These are phyloP conservation scores for Thyatira batis DNA, from an alignment of 2,888 invertebrate genomes.

Conservation along the genomic window DNA sequence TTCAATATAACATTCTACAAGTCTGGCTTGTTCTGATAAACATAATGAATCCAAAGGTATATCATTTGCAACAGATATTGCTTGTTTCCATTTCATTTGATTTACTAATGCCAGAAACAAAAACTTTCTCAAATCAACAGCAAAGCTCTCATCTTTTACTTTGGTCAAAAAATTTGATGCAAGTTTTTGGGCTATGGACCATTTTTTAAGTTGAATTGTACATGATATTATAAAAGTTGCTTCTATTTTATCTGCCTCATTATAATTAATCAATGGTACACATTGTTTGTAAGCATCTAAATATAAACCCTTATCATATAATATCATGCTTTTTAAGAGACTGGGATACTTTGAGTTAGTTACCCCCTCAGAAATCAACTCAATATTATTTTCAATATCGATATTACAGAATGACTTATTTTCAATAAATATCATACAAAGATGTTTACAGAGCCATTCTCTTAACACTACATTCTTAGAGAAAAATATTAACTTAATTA, in stretches of 20 bases:
- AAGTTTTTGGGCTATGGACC: conserved; percentile 68
- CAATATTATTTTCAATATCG: conserved; percentile 74
- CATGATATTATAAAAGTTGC: conserved; percentile 66
- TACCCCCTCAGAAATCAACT: conserved; percentile 80
- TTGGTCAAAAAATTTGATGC: conserved; percentile 65
- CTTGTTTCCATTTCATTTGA: conserved; percentile 80
- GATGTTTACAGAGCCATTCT: conserved; percentile 61
- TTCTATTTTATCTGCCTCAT: conserved; percentile 62
- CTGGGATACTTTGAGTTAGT: conserved; percentile 83
- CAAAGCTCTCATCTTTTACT: conserved; percentile 54
- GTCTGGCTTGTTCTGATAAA: conserved; percentile 47
- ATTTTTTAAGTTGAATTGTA: conserved; percentile 66
- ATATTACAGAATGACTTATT: conserved; percentile 53
- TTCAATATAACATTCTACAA: conserved; percentile 69
- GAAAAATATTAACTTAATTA: conserved; percentile 52
- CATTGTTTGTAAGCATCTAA: conserved; percentile 79
- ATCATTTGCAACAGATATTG: conserved; percentile 58
- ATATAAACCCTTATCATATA: conserved; percentile 76
- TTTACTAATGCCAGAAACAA: conserved; percentile 60
- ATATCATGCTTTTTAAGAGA: conserved; percentile 83
- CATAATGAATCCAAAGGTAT: conserved; percentile 47
- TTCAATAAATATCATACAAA: conserved; percentile 61
- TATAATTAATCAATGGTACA: conserved; percentile 69
- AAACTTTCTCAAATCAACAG: conserved; percentile 47
- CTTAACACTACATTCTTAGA: conserved; percentile 51